Base-by-base conservation (phyloP, 1,140 invertebrate genomes). In the Temnothorax longispinosus region DNA sequence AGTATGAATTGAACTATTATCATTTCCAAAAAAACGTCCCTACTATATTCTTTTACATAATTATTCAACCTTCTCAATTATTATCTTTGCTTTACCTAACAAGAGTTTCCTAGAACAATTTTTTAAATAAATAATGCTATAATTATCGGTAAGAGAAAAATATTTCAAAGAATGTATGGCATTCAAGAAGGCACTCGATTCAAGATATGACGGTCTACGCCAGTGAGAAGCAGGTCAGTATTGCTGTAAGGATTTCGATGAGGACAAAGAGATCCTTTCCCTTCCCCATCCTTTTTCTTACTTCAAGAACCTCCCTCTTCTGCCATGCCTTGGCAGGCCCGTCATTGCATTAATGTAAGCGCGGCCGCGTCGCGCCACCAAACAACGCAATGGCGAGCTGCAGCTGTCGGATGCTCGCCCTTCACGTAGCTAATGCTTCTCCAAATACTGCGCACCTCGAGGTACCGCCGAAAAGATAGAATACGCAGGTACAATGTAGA, bases 181-280 rank as follows among this genome's bases (percentile, higher is more conserved):
- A 3, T 76, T 27, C 11, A 1, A 32, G 1, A 18, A 21, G 52
- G 32, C 13, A 47, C n/a, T 38, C n/a, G 62, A 84, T 77, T 76
- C 6, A n/a, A 86, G 76, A 76, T 50, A 35, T 41, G 44, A 32
- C 18, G 1, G 82, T 69, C 87, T 88, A 91, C 89, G 87, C 85
- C 90, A 91, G 71, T 92, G 91, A 64, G 74, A 76, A 92, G 38
- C 91, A 87, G 91, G 91, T 92, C 90, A 92, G 87, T 87, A 86
- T 87, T 88, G 87, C 87, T 56, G 80, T 81, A 82, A 91, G 88
- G 88, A 90, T 90, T 82, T 86, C 47, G 52, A 85, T 35, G 89
- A 89, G 91, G 91, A 92, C 87, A 92, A 92, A 92, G 91, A 92
- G 89, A 92, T 89, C 87, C 87, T 92, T 90, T 89, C 89, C 87